A percentile compares a stretch with the other conserved stretches of the same genome.
Conservation (phyloP, 2,113 vertebrate genomes). For the Prinia subflava region DNA sequence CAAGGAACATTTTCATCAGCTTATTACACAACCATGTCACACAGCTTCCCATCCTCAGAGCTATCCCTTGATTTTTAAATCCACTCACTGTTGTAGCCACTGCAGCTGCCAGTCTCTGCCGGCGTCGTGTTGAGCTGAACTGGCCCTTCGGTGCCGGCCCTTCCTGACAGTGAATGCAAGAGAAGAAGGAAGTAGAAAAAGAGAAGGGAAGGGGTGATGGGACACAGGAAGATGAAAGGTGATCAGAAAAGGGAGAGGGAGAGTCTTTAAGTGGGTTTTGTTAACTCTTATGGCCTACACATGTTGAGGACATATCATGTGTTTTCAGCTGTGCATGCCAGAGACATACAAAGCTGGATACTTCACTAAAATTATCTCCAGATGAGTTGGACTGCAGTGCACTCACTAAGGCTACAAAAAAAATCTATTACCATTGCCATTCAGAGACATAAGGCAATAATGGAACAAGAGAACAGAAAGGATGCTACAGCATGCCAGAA, state of each 20-base stretch:
- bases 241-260: constrained; percentile 70
- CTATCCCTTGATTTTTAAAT: constrained; percentile 67
- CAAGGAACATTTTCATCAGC: background rate
- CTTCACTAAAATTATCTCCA: background rate
- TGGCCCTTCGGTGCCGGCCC: constrained; percentile 79
- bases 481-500: constrained; percentile 4
- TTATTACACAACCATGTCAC: background rate
- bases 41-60: constrained; percentile 52
- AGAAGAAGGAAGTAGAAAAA: constrained; percentile 68
- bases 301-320: background rate
- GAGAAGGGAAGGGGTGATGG: constrained; percentile 51
- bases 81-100: constrained; percentile 85
- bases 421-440: background rate
- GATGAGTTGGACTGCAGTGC: background rate
- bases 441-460: background rate
- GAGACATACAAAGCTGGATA: background rate
- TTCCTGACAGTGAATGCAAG: constrained; percentile 80
- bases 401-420: background rate
- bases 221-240: constrained; percentile 56
- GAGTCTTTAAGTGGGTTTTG: constrained; percentile 60
- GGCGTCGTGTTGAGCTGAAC: constrained; percentile 76
- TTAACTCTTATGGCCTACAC: constrained; percentile 25
- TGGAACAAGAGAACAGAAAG: constrained; percentile 28
- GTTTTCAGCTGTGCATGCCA: constrained; percentile 28
- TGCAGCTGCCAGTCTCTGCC: constrained; percentile 80